These are phyloP conservation scores for Sitophilus oryzae DNA, from an alignment of 1,140 invertebrate genomes.

Conservation along the genomic window DNA sequence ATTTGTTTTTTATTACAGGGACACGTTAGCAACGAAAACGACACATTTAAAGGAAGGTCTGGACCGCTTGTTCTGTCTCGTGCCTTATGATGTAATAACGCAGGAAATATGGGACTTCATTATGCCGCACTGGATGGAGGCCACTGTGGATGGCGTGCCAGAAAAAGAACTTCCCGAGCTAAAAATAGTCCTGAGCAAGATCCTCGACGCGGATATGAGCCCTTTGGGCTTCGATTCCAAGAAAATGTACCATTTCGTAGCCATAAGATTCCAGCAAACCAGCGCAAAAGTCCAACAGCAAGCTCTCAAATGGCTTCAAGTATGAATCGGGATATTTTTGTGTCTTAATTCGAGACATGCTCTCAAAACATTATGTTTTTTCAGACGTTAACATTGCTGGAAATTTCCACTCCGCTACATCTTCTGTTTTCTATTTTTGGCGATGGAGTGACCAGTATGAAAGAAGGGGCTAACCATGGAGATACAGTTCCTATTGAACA, in stretches of 20 bases:
- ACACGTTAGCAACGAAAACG: slow-evolving; percentile 80
- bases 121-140: slow-evolving; percentile 98
- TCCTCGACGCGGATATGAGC: slow-evolving; percentile 93
- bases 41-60: slow-evolving; percentile 93
- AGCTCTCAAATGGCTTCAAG: slow-evolving; percentile 92
- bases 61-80: slow-evolving; percentile 86
- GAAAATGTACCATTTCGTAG: slow-evolving; percentile 93
- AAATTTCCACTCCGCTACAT: slow-evolving; percentile 81
- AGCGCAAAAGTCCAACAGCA: slow-evolving; percentile 86
- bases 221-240: slow-evolving; percentile 89
- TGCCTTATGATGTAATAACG: slow-evolving; percentile 96
- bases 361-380: slow-evolving; percentile 8
- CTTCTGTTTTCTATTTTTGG: slow-evolving; percentile 86
- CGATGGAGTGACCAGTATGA: slow-evolving; percentile 68
- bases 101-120: slow-evolving; percentile 95
- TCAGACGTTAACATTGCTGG: slow-evolving; percentile 74
- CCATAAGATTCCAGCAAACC: slow-evolving; percentile 76
- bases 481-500: slow-evolving; percentile 42
- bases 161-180: slow-evolving; percentile 87
- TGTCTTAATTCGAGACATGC: neutral
- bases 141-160: slow-evolving; percentile 90
- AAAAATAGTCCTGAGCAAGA: slow-evolving; percentile 91
- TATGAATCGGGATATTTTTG: too few species aligned
- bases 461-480: slow-evolving; percentile 48
- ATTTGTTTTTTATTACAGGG: slow-evolving; percentile 51